A percentile compares a stretch with the other conserved stretches of the same genome.
phyloP scores from a whole-genome alignment of 2,113 vertebrate genomes.

The Stercorarius parasiticus region DNA sequence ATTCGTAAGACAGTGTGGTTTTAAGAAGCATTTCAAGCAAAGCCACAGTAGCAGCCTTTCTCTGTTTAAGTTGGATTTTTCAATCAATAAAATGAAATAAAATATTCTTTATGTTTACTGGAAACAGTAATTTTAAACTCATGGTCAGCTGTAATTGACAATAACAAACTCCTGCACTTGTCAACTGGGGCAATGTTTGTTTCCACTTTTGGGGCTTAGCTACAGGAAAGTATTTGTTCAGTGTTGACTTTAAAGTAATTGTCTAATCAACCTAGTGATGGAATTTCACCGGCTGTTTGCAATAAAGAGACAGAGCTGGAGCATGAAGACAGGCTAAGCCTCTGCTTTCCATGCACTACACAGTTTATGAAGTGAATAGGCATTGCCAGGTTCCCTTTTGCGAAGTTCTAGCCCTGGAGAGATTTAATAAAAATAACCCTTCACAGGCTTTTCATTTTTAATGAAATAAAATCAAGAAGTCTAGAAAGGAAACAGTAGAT shows the following conservation, averaged over 20 bases:
- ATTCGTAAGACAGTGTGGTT: constrained; percentile 51
- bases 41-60: constrained; percentile 69
- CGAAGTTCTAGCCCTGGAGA: neutral
- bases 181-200: constrained; percentile 52
- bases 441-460: neutral
- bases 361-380: neutral
- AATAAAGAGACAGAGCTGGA: neutral
- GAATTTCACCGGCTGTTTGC: constrained; percentile 35
- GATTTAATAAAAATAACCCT: neutral
- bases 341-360: neutral
- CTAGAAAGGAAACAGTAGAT: neutral
- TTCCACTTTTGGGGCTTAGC: constrained; percentile 51
- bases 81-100: constrained; percentile 69
- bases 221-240: constrained; percentile 51
- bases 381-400: neutral
- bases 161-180: constrained; percentile 58
- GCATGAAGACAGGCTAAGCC: neutral
- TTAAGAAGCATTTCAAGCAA: constrained; percentile 62
- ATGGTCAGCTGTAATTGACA: constrained; percentile 31
- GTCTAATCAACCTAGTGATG: constrained; percentile 40
- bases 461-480: neutral
- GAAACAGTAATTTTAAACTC: constrained; percentile 66
- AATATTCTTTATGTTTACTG: constrained; percentile 68
- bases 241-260: constrained; percentile 62
- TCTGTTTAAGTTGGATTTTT: constrained; percentile 65